Evolutionary conservation across 2,113 vertebrate genomes (phyloP).

Genomic region (Cyprinodon brontotheroides): DNA sequence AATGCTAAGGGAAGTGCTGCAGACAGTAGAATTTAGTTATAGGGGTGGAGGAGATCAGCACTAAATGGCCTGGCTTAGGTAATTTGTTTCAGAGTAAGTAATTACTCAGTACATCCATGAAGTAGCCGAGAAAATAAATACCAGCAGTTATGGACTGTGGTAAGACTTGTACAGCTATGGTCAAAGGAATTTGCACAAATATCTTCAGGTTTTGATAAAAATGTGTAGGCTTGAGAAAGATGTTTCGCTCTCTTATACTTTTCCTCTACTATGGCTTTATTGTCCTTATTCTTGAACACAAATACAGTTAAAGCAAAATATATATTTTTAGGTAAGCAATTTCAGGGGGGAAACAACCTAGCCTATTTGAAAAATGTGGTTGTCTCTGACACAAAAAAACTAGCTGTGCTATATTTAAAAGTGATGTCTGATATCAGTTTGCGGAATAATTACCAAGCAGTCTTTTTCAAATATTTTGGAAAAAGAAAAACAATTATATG

Average conservation of each 20-base stretch:
- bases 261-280: neutral
- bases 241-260: no score
- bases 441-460: neutral
- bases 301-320: neutral
- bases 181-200: neutral
- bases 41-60: constrained; percentile 50
- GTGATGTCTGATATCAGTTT: neutral
- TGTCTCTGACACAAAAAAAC: neutral
- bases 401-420: neutral
- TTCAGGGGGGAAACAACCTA: neutral
- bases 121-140: constrained; percentile 1
- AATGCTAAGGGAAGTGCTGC: constrained; percentile 48
- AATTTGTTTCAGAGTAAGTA: constrained; percentile 62
- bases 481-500: neutral
- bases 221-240: neutral
- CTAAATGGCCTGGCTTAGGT: constrained; percentile 66
- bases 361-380: neutral
- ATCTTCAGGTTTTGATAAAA: neutral
- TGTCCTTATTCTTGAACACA: neutral
- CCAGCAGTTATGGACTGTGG: neutral
- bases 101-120: constrained; percentile 35
- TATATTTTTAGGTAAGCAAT: neutral
- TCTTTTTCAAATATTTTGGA: neutral
- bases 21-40: constrained; percentile 48
- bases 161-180: neutral